phyloP scores from a whole-genome alignment of 2,113 vertebrate genomes.

The Malaclemys terrapin region DNA sequence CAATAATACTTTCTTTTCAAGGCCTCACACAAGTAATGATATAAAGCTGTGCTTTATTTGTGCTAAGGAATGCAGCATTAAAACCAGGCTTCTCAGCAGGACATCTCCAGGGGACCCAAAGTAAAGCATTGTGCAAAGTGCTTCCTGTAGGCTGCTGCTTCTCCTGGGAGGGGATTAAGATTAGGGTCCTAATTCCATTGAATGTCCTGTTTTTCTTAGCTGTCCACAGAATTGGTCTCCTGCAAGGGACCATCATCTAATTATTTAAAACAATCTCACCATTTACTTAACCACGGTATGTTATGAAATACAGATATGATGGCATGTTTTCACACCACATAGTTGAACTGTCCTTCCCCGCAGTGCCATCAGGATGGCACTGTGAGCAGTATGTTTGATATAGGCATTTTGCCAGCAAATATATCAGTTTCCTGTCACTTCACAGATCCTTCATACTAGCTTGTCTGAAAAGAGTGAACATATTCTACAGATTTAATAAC shows the following conservation, averaged over 20 bases:
- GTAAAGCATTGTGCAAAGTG: constrained; percentile 63
- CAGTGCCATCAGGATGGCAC: constrained; percentile 69
- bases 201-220: constrained; percentile 86
- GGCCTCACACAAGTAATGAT: neutral
- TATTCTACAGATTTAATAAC: constrained; percentile 71
- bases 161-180: constrained; percentile 83
- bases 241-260: constrained; percentile 78
- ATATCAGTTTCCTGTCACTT: constrained; percentile 59
- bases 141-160: constrained; percentile 77
- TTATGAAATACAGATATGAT: constrained; percentile 61
- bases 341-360: constrained; percentile 61
- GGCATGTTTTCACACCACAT: constrained; percentile 75
- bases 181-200: constrained; percentile 80
- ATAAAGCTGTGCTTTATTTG: constrained; percentile 66
- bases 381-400: constrained; percentile 49
- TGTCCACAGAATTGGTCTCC: constrained; percentile 79
- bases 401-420: constrained; percentile 45
- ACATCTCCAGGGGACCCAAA: constrained; percentile 67
- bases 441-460: constrained; percentile 22
- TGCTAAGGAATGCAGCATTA: constrained; percentile 70
- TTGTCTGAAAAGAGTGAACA: constrained; percentile 38
- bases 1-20: neutral
- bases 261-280: constrained; percentile 65
- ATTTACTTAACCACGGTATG: constrained; percentile 45
- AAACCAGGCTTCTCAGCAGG: constrained; percentile 66